Percentiles rank a stretch among this genome's conserved stretches.
Evolutionary conservation across 2,113 vertebrate species (phyloP).

Genomic region (Takifugu flavidus): DNA sequence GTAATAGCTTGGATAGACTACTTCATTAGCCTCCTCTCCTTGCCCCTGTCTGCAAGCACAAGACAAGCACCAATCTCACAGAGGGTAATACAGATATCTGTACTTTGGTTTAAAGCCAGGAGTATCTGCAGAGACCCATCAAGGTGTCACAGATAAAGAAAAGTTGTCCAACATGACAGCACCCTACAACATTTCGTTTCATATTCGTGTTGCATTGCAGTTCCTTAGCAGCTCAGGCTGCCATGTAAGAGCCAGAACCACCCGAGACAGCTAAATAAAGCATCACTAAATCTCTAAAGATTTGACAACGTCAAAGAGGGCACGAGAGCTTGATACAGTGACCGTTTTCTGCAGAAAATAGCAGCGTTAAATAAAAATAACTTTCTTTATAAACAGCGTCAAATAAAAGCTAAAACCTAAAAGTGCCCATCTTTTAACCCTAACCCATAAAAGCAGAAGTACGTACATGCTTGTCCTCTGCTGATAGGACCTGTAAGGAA

Average conservation of each 20-base stretch:
- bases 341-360: constrained; percentile 21
- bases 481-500: too few relatives aligned
- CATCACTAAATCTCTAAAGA: constrained; percentile 20
- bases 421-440: too few relatives aligned
- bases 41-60: too few relatives aligned
- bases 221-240: not conserved
- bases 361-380: constrained; percentile 41
- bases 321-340: constrained; percentile 16
- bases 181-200: not conserved
- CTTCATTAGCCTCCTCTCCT: too few relatives aligned
- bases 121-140: not conserved
- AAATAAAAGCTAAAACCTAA: constrained; percentile 19
- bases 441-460: not conserved
- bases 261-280: constrained; percentile 28
- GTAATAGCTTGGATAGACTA: too few relatives aligned
- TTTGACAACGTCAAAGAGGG: constrained; percentile 23
- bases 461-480: constrained; percentile 61
- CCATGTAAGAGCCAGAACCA: constrained; percentile 12
- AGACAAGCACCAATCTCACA: too few relatives aligned
- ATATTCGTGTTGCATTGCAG: constrained; percentile 6
- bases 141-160: too few relatives aligned
- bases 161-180: too few relatives aligned
- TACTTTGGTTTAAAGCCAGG: not conserved
- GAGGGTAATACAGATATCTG: not conserved
- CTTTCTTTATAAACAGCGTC: constrained; percentile 3